These are phyloP conservation scores for Serinus canaria DNA, from an alignment of 2,113 vertebrate genomes.

Conservation along the genomic window DNA sequence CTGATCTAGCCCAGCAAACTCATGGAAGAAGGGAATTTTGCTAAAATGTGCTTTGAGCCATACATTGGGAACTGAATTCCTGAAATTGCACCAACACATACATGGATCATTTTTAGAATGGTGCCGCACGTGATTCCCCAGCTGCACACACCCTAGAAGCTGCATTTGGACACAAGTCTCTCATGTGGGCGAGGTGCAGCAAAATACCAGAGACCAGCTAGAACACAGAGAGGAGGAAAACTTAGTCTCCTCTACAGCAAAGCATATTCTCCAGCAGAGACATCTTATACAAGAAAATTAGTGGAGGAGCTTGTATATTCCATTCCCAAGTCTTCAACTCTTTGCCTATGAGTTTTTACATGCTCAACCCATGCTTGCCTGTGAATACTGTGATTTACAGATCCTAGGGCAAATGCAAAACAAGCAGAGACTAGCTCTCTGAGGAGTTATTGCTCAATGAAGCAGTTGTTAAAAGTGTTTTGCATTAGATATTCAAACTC, in stretches of 20 bases:
- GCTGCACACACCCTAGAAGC: background rate
- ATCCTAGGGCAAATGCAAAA: slow-evolving; percentile 58
- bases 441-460: slow-evolving; percentile 25
- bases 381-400: slow-evolving; percentile 42
- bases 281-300: background rate
- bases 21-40: background rate
- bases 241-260: background rate
- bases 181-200: background rate
- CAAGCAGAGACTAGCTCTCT: slow-evolving; percentile 69
- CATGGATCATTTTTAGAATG: background rate
- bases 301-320: background rate
- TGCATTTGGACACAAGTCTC: background rate
- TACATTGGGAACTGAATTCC: accelerated
- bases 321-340: background rate
- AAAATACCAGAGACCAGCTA: background rate
- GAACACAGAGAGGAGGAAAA: background rate
- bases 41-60: background rate
- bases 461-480: slow-evolving; percentile 38
- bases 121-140: background rate
- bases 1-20: background rate
- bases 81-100: background rate
- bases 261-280: background rate
- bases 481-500: slow-evolving; percentile 50
- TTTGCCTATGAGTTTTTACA: slow-evolving; percentile 19
- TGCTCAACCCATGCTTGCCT: slow-evolving; percentile 19